These are phyloP conservation scores for Oxyura jamaicensis DNA, from an alignment of 2,113 vertebrate species.

Conservation along the genomic window DNA sequence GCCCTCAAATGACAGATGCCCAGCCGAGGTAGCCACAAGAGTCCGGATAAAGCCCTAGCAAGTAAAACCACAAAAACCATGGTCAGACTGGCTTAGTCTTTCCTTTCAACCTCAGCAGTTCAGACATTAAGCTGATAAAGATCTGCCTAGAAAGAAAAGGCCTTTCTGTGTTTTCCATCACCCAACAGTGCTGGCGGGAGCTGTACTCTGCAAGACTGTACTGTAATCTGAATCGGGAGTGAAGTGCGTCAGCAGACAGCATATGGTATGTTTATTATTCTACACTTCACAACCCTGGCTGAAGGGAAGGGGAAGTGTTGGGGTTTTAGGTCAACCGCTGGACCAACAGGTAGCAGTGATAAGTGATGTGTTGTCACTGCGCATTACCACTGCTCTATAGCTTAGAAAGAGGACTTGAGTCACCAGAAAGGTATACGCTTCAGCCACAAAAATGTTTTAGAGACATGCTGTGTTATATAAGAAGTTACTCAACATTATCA, in stretches of 20 bases:
- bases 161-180: neutral
- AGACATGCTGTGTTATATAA: neutral
- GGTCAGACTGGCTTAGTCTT: neutral
- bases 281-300: neutral
- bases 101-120: neutral
- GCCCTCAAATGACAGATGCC: neutral
- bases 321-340: conserved; percentile 29
- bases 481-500: neutral
- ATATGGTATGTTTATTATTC: neutral
- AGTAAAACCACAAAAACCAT: neutral
- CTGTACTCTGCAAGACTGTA: neutral
- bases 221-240: neutral
- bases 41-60: neutral
- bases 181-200: fast-evolving
- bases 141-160: neutral
- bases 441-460: neutral
- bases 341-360: neutral
- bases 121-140: neutral
- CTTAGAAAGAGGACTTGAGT: neutral
- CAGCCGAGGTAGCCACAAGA: neutral
- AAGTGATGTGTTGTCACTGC: neutral
- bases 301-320: neutral
- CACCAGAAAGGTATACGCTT: neutral
- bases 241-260: neutral
- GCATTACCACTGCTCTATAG: neutral